A percentile compares a stretch with the other conserved stretches of the same genome.
Evolutionary conservation across 2,888 invertebrate genomes (phyloP).

Genomic region (Bugulina stolonifera): DNA sequence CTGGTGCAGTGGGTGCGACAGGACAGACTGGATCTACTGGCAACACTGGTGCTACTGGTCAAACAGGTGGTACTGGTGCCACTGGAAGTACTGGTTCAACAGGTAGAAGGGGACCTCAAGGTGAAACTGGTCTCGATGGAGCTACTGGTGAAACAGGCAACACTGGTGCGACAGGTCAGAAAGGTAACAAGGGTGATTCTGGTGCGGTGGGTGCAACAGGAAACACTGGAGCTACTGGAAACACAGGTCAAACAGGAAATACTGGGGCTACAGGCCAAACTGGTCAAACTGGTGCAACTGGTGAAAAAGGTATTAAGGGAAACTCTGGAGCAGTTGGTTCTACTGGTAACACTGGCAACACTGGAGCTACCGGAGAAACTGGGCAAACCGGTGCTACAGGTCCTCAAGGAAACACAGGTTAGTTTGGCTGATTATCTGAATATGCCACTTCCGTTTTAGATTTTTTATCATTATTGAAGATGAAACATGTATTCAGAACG

Average conservation of each 20-base stretch:
- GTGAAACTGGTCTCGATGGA: constrained; percentile 4
- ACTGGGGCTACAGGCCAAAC: constrained; percentile 11
- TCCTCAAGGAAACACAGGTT: neutral
- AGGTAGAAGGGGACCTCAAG: constrained; percentile 14
- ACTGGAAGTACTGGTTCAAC: constrained; percentile 2
- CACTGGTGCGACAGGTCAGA: constrained; percentile 27
- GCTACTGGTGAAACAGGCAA: constrained; percentile 26
- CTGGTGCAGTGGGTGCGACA: constrained; percentile 13
- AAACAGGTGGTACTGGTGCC: constrained; percentile 23
- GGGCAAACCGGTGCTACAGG: constrained; percentile 11
- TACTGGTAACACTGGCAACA: constrained; percentile 23
- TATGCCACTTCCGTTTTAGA: too few relatives aligned
- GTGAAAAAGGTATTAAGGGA: constrained; percentile 13
- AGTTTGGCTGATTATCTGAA: too few relatives aligned
- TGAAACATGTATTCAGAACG: too few relatives aligned
- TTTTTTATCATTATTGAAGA: too few relatives aligned
- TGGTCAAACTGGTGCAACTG: constrained; percentile 26
- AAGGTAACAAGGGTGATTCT: constrained; percentile 26
- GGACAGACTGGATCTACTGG: constrained; percentile 15
- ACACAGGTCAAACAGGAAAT: neutral
- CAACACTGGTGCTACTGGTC: neutral
- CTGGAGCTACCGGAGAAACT: constrained; percentile 25
- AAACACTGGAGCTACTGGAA: constrained; percentile 25
- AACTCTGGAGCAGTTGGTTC: constrained; percentile 3
- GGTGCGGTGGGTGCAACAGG: constrained; percentile 26